Percentiles rank a stretch among this genome's conserved stretches.
Evolutionary conservation across 2,113 vertebrate genomes (phyloP).

Genomic region (Poeciliopsis retropinna): DNA sequence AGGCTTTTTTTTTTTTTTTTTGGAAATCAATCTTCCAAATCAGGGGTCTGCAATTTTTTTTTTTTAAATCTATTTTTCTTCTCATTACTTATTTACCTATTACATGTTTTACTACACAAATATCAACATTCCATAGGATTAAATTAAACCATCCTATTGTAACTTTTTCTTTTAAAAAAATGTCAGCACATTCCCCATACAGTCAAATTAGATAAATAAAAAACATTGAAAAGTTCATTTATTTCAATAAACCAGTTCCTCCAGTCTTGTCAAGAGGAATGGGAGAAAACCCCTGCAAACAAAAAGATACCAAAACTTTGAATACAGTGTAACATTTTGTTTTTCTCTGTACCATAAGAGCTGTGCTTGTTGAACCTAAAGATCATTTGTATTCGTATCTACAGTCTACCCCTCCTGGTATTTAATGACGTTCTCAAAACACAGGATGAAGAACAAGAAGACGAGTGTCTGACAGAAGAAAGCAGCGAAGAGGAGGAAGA

Average conservation of each 20-base stretch:
- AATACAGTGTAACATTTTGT: background rate
- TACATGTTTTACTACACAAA: background rate
- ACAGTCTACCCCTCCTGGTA: background rate
- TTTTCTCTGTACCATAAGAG: background rate
- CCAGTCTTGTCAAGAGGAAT: background rate
- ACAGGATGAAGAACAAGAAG: constrained; percentile 82
- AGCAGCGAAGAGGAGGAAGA: constrained; percentile 86
- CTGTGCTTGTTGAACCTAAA: background rate
- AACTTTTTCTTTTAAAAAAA: no score
- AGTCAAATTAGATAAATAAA: no score
- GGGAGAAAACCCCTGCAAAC: background rate
- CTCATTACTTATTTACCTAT: no score
- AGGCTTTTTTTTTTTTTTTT: background rate
- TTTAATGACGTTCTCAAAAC: constrained; percentile 48
- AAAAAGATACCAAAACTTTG: background rate
- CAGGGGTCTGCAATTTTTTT: no score
- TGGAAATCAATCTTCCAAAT: background rate
- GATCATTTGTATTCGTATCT: background rate
- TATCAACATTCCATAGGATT: background rate
- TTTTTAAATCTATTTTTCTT: no score
- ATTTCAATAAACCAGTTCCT: background rate
- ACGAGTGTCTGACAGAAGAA: constrained; percentile 82
- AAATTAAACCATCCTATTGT: no score
- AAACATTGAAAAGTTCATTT: no score
- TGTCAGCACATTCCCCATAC: no score